These are phyloP conservation scores for Salticus scenicus DNA, from an alignment of 2,888 invertebrate species.

Conservation along the genomic window DNA sequence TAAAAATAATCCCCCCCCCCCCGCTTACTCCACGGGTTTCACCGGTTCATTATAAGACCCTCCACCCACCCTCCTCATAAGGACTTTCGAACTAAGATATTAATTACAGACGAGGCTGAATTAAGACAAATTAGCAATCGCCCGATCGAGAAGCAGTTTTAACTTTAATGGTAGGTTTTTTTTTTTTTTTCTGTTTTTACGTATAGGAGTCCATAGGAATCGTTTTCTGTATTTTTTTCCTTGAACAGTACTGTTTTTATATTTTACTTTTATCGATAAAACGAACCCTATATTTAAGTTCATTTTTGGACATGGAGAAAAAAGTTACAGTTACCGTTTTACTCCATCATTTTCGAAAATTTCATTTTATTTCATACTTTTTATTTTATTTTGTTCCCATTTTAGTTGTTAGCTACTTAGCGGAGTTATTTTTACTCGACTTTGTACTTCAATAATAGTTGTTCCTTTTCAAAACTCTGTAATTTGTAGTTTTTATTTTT, in stretches of 20 bases:
- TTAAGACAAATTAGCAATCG: conserved; percentile 68
- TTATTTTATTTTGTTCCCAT: neutral
- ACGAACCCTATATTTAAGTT: conserved; percentile 58
- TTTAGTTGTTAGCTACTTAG: conserved; percentile 11
- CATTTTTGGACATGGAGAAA: conserved; percentile 9
- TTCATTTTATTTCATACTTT: conserved; percentile 5
- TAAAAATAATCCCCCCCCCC: conserved; percentile 46
- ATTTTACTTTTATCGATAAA: conserved; percentile 56
- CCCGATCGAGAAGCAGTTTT: conserved; percentile 56
- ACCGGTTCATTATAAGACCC: conserved; percentile 51
- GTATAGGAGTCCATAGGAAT: conserved; percentile 2
- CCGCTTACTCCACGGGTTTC: conserved; percentile 16
- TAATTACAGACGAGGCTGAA: conserved; percentile 64
- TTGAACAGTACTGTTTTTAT: neutral
- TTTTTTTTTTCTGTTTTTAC: conserved; percentile 15
- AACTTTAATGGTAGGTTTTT: conserved; percentile 60
- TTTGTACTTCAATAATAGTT: neutral
- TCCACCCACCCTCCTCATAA: conserved; percentile 13
- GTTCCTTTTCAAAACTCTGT: neutral
- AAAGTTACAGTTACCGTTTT: conserved; percentile 7
- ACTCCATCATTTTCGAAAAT: conserved; percentile 10
- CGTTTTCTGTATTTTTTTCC: conserved; percentile 24
- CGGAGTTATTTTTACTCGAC: neutral
- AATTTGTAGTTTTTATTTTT: neutral
- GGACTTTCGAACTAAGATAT: conserved; percentile 53